phyloP scores from a whole-genome alignment of 2,113 vertebrate genomes.

The Nothoprocta perdicaria region DNA sequence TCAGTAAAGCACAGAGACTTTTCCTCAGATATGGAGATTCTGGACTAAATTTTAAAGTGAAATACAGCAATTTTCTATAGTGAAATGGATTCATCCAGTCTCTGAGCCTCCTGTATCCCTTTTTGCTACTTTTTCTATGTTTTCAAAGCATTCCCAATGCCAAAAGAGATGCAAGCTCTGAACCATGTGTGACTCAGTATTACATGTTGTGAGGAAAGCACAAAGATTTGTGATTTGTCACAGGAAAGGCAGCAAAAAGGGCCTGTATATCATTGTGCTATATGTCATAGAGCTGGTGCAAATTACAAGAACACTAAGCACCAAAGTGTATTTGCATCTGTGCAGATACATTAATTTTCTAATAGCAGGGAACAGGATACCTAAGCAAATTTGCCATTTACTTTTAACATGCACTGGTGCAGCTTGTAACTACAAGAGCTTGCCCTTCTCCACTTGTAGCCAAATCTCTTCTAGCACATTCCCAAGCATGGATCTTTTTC shows the following conservation, averaged over 20 bases:
- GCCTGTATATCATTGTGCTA: background rate
- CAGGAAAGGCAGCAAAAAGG: background rate
- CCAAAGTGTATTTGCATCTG: too few relatives aligned
- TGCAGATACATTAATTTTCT: too few relatives aligned
- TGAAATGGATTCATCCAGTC: background rate
- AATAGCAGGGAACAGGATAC: background rate
- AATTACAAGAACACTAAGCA: background rate
- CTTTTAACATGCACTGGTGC: background rate
- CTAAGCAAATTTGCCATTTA: background rate
- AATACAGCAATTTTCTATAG: background rate
- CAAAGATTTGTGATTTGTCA: background rate
- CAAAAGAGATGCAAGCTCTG: background rate
- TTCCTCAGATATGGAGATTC: background rate
- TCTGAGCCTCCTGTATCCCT: background rate
- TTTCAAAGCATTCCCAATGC: background rate
- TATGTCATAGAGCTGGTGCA: too few relatives aligned
- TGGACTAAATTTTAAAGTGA: background rate
- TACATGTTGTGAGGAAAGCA: background rate
- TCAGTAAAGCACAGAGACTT: background rate
- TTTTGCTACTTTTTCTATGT: background rate
- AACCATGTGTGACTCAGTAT: background rate
- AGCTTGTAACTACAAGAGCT: background rate
- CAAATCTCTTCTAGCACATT: background rate
- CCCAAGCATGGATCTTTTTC: background rate
- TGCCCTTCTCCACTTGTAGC: too few relatives aligned